Conservation (phyloP, 2,888 invertebrate genomes). For the Ditula angustiorana region DNA sequence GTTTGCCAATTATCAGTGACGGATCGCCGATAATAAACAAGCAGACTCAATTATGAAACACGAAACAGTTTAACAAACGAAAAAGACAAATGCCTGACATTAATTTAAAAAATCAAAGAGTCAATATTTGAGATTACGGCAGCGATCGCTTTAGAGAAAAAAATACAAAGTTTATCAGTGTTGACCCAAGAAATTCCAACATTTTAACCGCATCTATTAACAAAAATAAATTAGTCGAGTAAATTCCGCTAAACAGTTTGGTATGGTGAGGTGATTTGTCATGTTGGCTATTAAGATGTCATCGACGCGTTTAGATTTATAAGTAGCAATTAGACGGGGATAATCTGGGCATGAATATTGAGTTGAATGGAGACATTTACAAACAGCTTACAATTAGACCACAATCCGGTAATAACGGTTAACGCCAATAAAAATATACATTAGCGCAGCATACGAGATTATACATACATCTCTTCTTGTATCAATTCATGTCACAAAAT, state of each 20-base stretch:
- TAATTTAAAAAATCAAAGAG: slow-evolving; percentile 58
- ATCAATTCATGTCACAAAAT: background rate
- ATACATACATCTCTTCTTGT: background rate
- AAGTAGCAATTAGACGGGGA: slow-evolving; percentile 76
- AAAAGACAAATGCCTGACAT: slow-evolving; percentile 66
- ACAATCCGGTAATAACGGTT: slow-evolving; percentile 59
- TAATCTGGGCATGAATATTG: slow-evolving; percentile 80
- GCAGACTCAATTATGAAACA: slow-evolving; percentile 60
- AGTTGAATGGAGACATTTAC: slow-evolving; percentile 70
- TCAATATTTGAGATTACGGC: slow-evolving; percentile 57
- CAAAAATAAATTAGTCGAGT: slow-evolving; percentile 43
- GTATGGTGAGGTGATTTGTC: slow-evolving; percentile 70
- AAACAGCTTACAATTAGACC: slow-evolving; percentile 72
- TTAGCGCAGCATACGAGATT: slow-evolving; percentile 46
- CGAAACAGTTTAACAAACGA: slow-evolving; percentile 60
- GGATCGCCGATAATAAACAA: slow-evolving; percentile 60
- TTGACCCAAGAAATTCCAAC: slow-evolving; percentile 20
- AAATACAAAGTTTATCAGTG: slow-evolving; percentile 12
- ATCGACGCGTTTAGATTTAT: slow-evolving; percentile 77
- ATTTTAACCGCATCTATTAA: slow-evolving; percentile 38
- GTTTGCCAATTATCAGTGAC: slow-evolving; percentile 60
- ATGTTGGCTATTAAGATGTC: slow-evolving; percentile 80
- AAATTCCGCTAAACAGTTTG: slow-evolving; percentile 60
- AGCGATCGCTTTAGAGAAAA: slow-evolving; percentile 38
- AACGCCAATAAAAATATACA: slow-evolving; percentile 49